Conservation (phyloP, 2,113 vertebrate genomes). For the Lethenteron camtschaticum region DNA sequence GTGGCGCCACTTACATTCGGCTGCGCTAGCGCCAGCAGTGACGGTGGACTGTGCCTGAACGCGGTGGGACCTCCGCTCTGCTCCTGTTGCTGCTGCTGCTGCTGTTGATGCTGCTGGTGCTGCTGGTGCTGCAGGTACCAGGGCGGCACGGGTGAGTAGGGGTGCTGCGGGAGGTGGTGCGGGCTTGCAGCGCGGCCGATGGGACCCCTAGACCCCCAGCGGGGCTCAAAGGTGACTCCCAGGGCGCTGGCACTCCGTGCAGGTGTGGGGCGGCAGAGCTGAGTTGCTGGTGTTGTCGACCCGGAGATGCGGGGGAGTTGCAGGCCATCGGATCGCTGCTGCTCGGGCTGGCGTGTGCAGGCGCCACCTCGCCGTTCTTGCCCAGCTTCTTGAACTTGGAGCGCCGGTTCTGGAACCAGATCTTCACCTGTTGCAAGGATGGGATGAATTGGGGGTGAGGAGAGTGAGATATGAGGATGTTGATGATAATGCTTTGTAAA, state of each 20-base stretch:
- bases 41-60: too few relatives aligned
- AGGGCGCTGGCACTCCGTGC: background rate
- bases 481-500: too few relatives aligned
- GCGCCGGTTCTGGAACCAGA: constrained; percentile 97
- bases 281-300: too few relatives aligned
- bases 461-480: too few relatives aligned
- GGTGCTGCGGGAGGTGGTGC: background rate
- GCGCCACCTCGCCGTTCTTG: constrained; percentile 86
- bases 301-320: constrained; percentile 96
- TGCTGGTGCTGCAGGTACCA: constrained; percentile 2
- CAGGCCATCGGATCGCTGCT: constrained; percentile 98
- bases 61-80: too few relatives aligned
- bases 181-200: background rate
- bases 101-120: background rate
- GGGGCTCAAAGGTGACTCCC: background rate
- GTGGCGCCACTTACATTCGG: too few relatives aligned
- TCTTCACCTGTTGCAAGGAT: constrained; percentile 50
- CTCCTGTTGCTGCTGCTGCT: too few relatives aligned
- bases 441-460: background rate
- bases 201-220: background rate
- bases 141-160: background rate
- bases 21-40: too few relatives aligned
- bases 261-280: too few relatives aligned
- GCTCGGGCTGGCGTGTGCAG: constrained; percentile 84
- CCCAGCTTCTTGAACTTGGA: constrained; percentile 99